Conservation (phyloP, 2,888 invertebrate species). For the Pristionchus entomophagus region DNA sequence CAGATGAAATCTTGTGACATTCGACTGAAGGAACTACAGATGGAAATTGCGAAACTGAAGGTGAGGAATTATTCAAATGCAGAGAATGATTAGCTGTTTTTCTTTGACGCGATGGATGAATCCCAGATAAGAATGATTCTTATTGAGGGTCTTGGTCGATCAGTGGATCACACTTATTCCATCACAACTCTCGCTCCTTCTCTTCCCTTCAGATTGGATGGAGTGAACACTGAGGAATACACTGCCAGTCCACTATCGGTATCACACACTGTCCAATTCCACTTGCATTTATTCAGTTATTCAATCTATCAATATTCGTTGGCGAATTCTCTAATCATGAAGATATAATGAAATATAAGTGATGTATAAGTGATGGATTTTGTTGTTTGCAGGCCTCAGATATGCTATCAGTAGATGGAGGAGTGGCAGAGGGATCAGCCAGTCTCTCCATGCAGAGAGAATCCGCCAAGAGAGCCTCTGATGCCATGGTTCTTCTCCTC, state of each 20-base stretch:
- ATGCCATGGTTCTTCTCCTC: conserved; percentile 43
- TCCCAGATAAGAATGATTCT: not conserved
- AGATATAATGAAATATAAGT: not conserved
- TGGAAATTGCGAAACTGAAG: conserved; percentile 17
- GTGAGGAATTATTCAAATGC: not conserved
- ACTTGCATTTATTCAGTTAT: too few relatives aligned
- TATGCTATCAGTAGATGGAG: conserved; percentile 32
- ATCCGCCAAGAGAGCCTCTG: conserved; percentile 28
- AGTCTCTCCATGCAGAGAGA: not conserved
- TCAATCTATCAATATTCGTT: too few relatives aligned
- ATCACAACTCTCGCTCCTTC: conserved; percentile 26
- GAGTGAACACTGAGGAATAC: conserved; percentile 23
- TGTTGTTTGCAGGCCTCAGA: not conserved
- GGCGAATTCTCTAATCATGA: not conserved
- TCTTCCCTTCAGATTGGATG: conserved; percentile 16
- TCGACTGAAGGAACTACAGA: conserved; percentile 1
- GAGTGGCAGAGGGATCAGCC: conserved; percentile 44
- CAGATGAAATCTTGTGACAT: conserved; percentile 39
- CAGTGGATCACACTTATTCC: not conserved
- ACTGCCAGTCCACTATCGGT: not conserved
- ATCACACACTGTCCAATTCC: too few relatives aligned
- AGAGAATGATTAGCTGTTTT: too few relatives aligned
- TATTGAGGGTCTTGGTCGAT: conserved; percentile 26
- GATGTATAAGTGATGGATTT: not conserved
- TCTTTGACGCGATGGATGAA: not conserved